Percentiles rank a stretch among this genome's conserved stretches.
phyloP scores from a whole-genome alignment of 2,797 vertebrate genomes.

The Alca torda region DNA sequence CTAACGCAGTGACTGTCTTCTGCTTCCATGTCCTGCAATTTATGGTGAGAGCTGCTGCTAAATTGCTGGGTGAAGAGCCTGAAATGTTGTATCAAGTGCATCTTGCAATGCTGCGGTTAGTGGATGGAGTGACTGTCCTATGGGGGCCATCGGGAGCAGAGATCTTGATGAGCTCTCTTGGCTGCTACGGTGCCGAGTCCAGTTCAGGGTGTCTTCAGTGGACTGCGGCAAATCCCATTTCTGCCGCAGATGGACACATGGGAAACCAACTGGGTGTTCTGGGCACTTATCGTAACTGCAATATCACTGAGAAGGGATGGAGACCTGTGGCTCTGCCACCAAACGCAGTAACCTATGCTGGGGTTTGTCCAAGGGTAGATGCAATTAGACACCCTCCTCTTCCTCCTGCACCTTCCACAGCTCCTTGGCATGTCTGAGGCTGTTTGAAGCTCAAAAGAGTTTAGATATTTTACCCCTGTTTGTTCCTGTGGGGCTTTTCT shows the following conservation, averaged over 20 bases:
- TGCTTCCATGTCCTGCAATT: background rate
- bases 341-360: background rate
- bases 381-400: background rate
- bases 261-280: background rate
- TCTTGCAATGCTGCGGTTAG: rapidly evolving
- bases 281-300: background rate
- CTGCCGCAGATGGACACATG: background rate
- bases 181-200: background rate
- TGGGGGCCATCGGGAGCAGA: background rate
- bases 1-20: background rate
- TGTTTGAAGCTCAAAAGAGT: background rate
- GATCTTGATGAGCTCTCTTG: background rate
- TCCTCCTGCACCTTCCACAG: background rate
- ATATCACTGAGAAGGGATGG: background rate
- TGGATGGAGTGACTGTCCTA: background rate
- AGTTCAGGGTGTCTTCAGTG: background rate
- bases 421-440: background rate
- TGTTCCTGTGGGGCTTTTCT: background rate
- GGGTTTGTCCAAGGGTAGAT: background rate
- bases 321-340: background rate
- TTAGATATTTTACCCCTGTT: background rate
- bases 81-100: background rate
- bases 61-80: background rate
- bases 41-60: background rate
- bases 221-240: background rate